Base-by-base conservation (phyloP, 2,888 invertebrate species). In the Helicoverpa assulta region DNA sequence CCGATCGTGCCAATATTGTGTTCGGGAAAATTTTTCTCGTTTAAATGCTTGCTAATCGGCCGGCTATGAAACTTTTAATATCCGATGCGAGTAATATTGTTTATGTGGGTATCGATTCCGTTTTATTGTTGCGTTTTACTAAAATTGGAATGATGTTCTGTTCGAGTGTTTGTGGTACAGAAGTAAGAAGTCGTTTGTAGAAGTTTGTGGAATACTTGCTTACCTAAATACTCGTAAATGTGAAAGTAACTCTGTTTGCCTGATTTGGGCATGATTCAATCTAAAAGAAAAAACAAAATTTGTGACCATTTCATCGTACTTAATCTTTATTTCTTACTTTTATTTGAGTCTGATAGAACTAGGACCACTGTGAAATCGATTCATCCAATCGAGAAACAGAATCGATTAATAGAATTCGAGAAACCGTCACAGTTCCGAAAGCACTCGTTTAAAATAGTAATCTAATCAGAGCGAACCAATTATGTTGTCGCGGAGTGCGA, bases 1-100 rank as follows among this genome's bases (percentile, higher is more conserved):
- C 88, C 62, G 88, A 86, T 86, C 81, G 78, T 85, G 84, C 84
- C 87, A 88, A 88, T 92, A 93, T 90, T 90, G 87, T 84, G 82
- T 81, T 74, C 59, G 63, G 59, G 57, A 57, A 76, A 74, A 70
- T 78, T 84, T 83, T 80, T 76, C 68, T 54, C 73, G 74, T 83
- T 85, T 80, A 84, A 88, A 84, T 80, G 85, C 70, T 70, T 81
- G 74, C 80, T 85, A 84, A 83, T 78, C 85, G 82, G 73, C 59
- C 74, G 68, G 77, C 80, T 81, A 78, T 80, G 83, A 82, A 82
- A 84, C 80, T 84, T 82, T 82, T 79, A 84, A 82, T 82, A 82
- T 82, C 57, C 59, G 76, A 73, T 78, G 53, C 40, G 67, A 55
- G 58, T 74, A 58, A 59, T 76, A 57, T 67, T 55, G 70, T 57